Evolutionary conservation across 2,888 invertebrate species (phyloP).

Genomic region (Chymomyza caudatula): DNA sequence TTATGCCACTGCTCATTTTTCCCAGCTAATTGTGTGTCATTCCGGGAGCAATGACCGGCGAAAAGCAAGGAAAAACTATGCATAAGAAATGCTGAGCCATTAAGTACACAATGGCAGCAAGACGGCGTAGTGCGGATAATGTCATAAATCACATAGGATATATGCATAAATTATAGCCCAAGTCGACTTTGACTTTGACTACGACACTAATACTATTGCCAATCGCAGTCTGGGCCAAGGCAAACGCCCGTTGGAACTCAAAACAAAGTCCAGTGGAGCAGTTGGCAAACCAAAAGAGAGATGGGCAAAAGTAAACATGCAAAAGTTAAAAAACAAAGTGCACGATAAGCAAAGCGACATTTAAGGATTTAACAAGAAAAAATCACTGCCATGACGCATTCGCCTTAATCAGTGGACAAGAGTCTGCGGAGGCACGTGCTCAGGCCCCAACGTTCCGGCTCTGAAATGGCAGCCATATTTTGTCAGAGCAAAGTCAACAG

Average conservation of each 20-base stretch:
- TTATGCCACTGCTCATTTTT: constrained; percentile 47
- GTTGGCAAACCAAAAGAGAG: neutral
- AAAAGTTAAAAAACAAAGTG: constrained; percentile 49
- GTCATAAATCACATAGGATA: constrained; percentile 69
- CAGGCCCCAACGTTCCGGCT: constrained; percentile 13
- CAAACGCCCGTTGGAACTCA: constrained; percentile 31
- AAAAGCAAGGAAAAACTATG: constrained; percentile 26
- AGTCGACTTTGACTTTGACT: constrained; percentile 6
- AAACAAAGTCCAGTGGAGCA: constrained; percentile 19
- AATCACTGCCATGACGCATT: constrained; percentile 62
- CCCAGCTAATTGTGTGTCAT: constrained; percentile 61
- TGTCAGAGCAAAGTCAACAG: constrained; percentile 64
- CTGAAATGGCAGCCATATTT: constrained; percentile 57
- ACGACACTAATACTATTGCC: neutral
- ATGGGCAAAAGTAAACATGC: constrained; percentile 13
- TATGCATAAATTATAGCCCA: constrained; percentile 69
- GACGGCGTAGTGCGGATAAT: constrained; percentile 23
- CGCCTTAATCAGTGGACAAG: constrained; percentile 62
- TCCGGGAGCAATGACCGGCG: constrained; percentile 21
- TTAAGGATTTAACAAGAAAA: constrained; percentile 71
- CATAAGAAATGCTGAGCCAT: constrained; percentile 53
- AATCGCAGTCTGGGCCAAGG: neutral
- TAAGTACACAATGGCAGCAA: constrained; percentile 41
- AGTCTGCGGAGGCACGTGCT: constrained; percentile 44
- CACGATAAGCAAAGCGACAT: constrained; percentile 55